Evolutionary conservation across 2,113 vertebrate genomes (phyloP), one percentile per base, ranked within the genome.

Genomic region (Gavia stellata): DNA sequence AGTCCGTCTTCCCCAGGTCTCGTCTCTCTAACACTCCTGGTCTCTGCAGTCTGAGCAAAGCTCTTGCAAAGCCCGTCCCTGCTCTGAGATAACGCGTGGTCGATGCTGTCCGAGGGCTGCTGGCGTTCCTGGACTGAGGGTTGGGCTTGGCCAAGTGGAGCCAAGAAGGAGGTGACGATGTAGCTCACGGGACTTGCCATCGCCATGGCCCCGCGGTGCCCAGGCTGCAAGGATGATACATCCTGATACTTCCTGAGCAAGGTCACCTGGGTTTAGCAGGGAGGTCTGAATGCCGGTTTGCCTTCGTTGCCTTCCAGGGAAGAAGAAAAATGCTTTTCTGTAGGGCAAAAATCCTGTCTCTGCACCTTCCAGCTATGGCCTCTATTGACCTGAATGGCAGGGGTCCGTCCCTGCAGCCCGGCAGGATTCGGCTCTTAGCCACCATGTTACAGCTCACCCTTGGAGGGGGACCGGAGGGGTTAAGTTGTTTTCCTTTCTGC

Each of bases 401-500:
- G 24, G 45, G 6, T 47, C 18, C 2, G 0, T 80, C 56, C 74
- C 47, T 7, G 28, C 14, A 45, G 31, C 59, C 42, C 3, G 0
- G 29, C 1, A 4, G 52, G 47, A 24, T 67, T 12, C 4, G 1
- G 14, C 17, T 34, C 14, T 72, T 65, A 61, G 52, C 45, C 15
- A 4, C 52, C 17, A 7, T 2, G 24, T 40, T 50, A 13, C 40
- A 90, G 55, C 36, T 84, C 29, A 10, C 25, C 28, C 12, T 13
- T 28, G 10, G 19, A 74, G 66, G 6, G 23, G 49, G 8, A 62
- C 10, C 0, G 0, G 9, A 92, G 33, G 73, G 67, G 68, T 94
- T 97, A 95, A 89, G 20, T 17, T 75, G 53, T 89, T 93, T 96
- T 84, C 55, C 12, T 85, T 79, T 77, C 50, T 66, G 19, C 23